phyloP scores from a whole-genome alignment of 2,797 vertebrate species.

The Sebastes matsubarae region DNA sequence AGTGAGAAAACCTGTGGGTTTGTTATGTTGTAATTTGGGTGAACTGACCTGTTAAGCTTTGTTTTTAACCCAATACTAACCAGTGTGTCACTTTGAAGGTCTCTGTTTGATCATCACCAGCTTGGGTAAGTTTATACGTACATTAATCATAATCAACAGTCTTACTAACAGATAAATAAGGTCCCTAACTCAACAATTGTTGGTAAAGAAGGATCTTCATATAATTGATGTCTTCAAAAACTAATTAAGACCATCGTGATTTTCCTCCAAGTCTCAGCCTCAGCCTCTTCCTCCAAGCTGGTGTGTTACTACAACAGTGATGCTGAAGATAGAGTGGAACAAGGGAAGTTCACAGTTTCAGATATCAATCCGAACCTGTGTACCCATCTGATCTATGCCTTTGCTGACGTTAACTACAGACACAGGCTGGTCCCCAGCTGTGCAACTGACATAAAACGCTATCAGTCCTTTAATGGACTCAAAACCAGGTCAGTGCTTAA shows the following conservation, averaged over 20 bases:
- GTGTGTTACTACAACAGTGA: constrained; percentile 84
- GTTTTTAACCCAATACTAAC: not conserved
- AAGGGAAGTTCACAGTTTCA: constrained; percentile 62
- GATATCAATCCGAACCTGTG: constrained; percentile 82
- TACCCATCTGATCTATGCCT: constrained; percentile 85
- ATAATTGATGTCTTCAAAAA: not conserved
- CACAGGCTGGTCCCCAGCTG: constrained; percentile 69
- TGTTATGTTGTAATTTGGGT: not conserved
- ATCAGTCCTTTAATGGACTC: constrained; percentile 75
- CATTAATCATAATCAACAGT: not conserved
- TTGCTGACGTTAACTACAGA: constrained; percentile 69
- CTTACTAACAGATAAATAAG: not conserved
- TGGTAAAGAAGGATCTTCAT: not conserved
- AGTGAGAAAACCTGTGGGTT: too few relatives aligned
- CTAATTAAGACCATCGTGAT: not conserved
- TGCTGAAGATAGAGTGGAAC: constrained; percentile 59
- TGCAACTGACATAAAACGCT: constrained; percentile 67
- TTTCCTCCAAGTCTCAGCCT: constrained; percentile 55
- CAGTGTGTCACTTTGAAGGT: constrained; percentile 36
- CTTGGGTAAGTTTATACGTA: constrained; percentile 37
- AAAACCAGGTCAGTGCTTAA: constrained; percentile 65
- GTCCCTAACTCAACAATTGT: not conserved
- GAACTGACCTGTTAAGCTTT: not conserved
- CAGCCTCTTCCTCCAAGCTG: constrained; percentile 75
- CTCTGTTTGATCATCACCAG: constrained; percentile 33